These are phyloP conservation scores for Crossocerus cetratus DNA, from an alignment of 2,888 invertebrate genomes.

Conservation along the genomic window DNA sequence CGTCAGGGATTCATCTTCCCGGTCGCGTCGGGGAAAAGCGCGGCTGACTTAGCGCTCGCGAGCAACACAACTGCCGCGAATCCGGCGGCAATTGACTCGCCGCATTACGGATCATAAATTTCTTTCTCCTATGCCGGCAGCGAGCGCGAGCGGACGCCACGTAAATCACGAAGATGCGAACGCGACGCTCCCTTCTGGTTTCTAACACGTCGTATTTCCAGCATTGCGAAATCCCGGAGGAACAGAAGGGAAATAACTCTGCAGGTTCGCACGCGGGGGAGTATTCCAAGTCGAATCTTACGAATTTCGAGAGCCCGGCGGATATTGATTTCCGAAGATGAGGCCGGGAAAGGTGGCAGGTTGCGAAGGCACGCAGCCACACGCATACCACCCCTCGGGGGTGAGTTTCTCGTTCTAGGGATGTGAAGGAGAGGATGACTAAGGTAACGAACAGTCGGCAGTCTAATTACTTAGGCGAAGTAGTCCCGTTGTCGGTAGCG, in stretches of 20 bases:
- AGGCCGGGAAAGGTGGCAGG: neutral
- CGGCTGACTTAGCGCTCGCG: neutral
- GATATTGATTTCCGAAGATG: neutral
- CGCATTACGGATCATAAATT: slow-evolving; percentile 10
- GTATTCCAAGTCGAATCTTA: neutral
- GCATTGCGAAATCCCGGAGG: neutral
- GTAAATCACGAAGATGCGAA: neutral
- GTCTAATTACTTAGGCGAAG: slow-evolving; percentile 74
- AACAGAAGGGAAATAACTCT: neutral
- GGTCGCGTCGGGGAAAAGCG: slow-evolving; percentile 1
- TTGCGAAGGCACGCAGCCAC: neutral
- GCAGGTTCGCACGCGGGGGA: neutral
- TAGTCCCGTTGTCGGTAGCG: slow-evolving; percentile 64
- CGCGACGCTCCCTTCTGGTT: neutral
- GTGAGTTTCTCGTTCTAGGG: slow-evolving; percentile 54
- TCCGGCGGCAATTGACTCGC: neutral
- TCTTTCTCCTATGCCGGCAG: neutral
- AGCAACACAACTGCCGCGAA: neutral
- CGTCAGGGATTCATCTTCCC: slow-evolving; percentile 26
- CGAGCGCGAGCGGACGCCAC: neutral
- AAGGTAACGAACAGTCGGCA: slow-evolving; percentile 71
- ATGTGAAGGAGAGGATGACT: slow-evolving; percentile 59
- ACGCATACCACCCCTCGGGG: neutral
- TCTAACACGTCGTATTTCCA: neutral
- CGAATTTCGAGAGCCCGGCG: neutral